Evolutionary conservation across 2,113 vertebrate genomes (phyloP).

Genomic region (Cyprinus carpio): DNA sequence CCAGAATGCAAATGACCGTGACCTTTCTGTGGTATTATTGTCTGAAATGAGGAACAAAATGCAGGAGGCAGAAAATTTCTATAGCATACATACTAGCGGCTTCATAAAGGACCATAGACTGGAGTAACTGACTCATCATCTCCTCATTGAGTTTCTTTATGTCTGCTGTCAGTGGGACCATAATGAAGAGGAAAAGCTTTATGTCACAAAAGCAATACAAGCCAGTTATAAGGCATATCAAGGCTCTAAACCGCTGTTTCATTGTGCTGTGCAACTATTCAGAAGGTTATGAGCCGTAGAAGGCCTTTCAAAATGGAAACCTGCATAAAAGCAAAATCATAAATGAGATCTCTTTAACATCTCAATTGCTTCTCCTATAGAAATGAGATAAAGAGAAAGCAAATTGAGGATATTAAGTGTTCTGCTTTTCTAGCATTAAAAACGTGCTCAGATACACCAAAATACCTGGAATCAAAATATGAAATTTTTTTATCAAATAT

Average conservation of each 20-base stretch:
- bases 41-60: conserved; percentile 3
- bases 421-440: neutral
- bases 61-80: neutral
- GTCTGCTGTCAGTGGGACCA: neutral
- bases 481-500: neutral
- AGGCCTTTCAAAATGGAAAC: neutral
- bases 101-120: neutral
- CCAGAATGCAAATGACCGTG: conserved; percentile 45
- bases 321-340: neutral
- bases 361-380: neutral
- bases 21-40: conserved; percentile 40
- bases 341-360: neutral
- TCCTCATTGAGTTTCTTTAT: neutral
- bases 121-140: neutral
- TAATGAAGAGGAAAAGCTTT: conserved; percentile 14
- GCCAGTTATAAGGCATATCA: conserved; percentile 9
- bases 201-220: conserved; percentile 8
- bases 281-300: neutral
- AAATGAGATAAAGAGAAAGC: neutral
- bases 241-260: neutral
- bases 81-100: neutral
- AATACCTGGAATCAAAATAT: too few relatives aligned
- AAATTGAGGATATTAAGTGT: neutral
- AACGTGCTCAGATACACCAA: neutral
- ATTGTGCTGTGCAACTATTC: neutral